Conservation (phyloP, 2,888 invertebrate species). For the Priocnemis perturbator region DNA sequence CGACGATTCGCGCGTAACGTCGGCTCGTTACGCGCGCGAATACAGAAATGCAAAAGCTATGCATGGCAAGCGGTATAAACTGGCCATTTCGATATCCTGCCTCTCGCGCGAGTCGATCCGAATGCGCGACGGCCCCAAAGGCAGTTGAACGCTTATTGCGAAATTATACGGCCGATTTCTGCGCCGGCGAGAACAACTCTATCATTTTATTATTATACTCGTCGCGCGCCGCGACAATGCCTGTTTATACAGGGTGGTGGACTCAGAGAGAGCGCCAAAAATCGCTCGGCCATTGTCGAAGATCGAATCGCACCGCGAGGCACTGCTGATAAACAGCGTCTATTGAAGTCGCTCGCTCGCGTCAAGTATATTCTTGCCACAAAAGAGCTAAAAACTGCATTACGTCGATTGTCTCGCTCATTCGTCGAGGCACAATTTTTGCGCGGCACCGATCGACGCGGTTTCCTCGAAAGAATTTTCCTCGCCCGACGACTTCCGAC, state of each 20-base stretch:
- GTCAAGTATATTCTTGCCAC: no score
- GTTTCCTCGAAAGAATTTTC: no score
- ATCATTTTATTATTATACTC: conserved; percentile 45
- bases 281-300: neutral
- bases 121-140: conserved; percentile 31
- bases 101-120: conserved; percentile 24
- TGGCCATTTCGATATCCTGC: conserved; percentile 31
- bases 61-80: conserved; percentile 45
- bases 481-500: no score
- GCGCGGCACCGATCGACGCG: no score
- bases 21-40: conserved; percentile 43
- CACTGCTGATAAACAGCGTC: no score
- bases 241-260: neutral
- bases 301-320: conserved; percentile 7
- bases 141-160: conserved; percentile 46
- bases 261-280: no score
- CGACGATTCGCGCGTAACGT: conserved; percentile 23
- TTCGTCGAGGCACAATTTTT: no score
- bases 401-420: no score
- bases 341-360: no score
- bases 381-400: no score
- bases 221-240: conserved; percentile 14
- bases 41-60: conserved; percentile 31
- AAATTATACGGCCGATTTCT: conserved; percentile 48
- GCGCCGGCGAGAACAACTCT: conserved; percentile 44